Evolutionary conservation across 2,888 invertebrate genomes (phyloP).

Genomic region (Mesopsocus fuscifrons): DNA sequence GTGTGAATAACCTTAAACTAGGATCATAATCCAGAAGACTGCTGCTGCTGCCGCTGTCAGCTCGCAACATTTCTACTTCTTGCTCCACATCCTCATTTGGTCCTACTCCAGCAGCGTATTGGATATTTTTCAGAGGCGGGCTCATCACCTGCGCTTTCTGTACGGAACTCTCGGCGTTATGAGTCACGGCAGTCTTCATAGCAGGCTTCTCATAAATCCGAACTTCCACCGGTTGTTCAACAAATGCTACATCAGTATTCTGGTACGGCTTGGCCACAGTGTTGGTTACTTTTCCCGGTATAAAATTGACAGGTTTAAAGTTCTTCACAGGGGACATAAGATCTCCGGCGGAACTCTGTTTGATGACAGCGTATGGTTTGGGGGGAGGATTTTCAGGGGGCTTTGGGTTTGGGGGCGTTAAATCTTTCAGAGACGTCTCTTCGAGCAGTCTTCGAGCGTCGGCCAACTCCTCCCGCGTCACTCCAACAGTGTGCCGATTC

Average conservation of each 20-base stretch:
- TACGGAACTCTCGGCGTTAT: background rate
- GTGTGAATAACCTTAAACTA: slow-evolving; percentile 23
- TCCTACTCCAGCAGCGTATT: background rate
- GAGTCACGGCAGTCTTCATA: background rate
- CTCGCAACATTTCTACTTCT: slow-evolving; percentile 5
- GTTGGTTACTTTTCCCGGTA: slow-evolving; percentile 20
- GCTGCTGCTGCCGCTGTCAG: slow-evolving; percentile 13
- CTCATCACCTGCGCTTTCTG: slow-evolving; percentile 2
- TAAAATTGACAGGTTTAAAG: slow-evolving; percentile 18
- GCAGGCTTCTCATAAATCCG: slow-evolving; percentile 4
- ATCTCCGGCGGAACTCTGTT: slow-evolving; percentile 29
- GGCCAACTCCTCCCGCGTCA: slow-evolving; percentile 60
- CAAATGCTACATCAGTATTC: slow-evolving; percentile 16
- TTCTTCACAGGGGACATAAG: slow-evolving; percentile 19
- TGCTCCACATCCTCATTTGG: background rate
- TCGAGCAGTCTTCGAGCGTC: slow-evolving; percentile 59
- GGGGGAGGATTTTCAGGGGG: background rate
- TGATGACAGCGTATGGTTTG: slow-evolving; percentile 24
- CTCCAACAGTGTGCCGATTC: slow-evolving; percentile 63
- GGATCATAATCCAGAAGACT: slow-evolving; percentile 21
- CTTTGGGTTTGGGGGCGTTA: background rate
- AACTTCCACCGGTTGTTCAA: slow-evolving; percentile 21
- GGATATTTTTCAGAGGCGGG: slow-evolving; percentile 7
- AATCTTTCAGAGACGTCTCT: slow-evolving; percentile 23
- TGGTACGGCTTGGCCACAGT: slow-evolving; percentile 26